Percentiles rank a stretch among this genome's conserved stretches.
Conservation (phyloP, 35 echinoderm and acorn worm species). For the Nesometra sesokonis region DNA sequence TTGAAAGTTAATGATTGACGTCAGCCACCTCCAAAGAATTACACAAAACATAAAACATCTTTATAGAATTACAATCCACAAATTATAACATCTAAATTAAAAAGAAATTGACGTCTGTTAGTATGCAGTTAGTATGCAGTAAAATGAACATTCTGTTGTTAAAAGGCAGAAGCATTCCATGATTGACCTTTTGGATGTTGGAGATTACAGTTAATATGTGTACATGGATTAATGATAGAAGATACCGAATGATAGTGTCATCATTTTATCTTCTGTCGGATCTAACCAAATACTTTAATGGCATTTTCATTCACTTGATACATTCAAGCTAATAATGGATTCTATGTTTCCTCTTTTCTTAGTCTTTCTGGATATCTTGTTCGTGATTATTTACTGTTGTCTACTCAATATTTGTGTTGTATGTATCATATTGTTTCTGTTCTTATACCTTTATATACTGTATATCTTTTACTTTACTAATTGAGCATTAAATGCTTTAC, state of each 20-base stretch:
- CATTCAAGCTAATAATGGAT: background rate
- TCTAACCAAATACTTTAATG: background rate
- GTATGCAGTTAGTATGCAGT: too few relatives aligned
- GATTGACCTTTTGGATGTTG: background rate
- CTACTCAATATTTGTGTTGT: too few relatives aligned
- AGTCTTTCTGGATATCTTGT: background rate
- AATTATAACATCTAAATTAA: background rate
- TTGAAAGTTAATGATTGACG: too few relatives aligned
- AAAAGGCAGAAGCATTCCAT: background rate
- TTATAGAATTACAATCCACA: background rate
- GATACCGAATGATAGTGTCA: background rate
- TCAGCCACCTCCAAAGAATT: too few relatives aligned
- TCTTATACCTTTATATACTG: too few relatives aligned
- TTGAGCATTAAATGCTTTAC: too few relatives aligned
- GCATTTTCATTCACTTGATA: background rate
- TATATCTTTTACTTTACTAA: too few relatives aligned
- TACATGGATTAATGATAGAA: background rate
- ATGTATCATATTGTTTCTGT: too few relatives aligned
- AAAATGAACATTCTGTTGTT: background rate
- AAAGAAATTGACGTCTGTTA: background rate
- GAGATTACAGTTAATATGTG: background rate
- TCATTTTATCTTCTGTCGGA: background rate
- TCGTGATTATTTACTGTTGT: too few relatives aligned
- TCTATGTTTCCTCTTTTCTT: background rate
- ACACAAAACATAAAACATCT: background rate